Base-by-base conservation (phyloP, 2,888 invertebrate species). In the Heteropelma amictum region DNA sequence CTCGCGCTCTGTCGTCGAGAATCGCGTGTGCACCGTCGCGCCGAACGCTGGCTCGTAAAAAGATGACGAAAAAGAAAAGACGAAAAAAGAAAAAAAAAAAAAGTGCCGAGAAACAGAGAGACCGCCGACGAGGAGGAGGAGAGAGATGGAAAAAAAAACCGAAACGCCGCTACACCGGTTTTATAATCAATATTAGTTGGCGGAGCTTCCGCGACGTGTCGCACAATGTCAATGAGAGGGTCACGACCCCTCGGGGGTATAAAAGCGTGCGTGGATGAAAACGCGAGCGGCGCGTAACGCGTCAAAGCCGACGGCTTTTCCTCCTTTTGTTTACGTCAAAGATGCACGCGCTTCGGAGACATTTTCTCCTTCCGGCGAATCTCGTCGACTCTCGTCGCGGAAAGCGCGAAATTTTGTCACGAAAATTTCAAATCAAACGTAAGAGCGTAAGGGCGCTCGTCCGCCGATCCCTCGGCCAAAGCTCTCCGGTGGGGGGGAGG, bases 121-220 rank as follows among this genome's bases (percentile, higher is more conserved):
- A 21, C 12, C 21, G 14, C n/a, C n/a, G n/a, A n/a, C n/a, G 21
- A 26, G 21, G 42, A 56, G 19, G 26, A 23, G 3, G 17, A 54
- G 12, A 30, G 3, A 47, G 10, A 33, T 7, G 12, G 7, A 47
- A 42, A 26, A 45, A 45, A 45, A 47, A 19, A n/a, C 19, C 30
- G 60, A 61, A 61, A 60, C 33, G 60, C 61, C 71, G 58, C 75
- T 74, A 74, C 77, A 63, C 51, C 71, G 74, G 83, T 85, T 86
- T 86, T 83, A 84, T 83, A 85, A 87, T 87, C 87, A 85, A 87
- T 87, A 87, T 85, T 86, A 83, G 86, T 85, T 82, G 81, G 73
- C 76, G 73, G 77, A 72, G 77, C 70, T 80, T 80, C 85, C 85
- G 85, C 84, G 72, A 68, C 72, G 84, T 79, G 85, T 84, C 85